Evolutionary conservation across 2,113 vertebrate genomes (phyloP), one percentile per base, ranked within the genome.

Genomic region (Empidonax traillii): DNA sequence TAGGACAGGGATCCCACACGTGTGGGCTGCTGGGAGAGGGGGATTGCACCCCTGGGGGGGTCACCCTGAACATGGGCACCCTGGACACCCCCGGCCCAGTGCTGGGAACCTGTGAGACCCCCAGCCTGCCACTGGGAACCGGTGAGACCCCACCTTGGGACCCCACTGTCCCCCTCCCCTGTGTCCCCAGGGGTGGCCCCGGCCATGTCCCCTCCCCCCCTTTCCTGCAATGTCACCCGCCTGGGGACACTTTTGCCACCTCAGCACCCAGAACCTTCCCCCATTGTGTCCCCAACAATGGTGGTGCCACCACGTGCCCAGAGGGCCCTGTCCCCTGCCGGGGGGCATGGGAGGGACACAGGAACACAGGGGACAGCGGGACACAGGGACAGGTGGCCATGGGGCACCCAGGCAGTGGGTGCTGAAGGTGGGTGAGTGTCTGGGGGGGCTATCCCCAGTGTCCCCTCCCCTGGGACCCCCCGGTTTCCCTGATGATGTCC

Each of bases 261-360:
- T 85, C 84, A 87, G 90, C 90, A 35, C 61, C 90, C 72, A 59
- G 85, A 89, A 44, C 91, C 47, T 93, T 93, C 86, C 35, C 20
- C 4, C 67, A 11, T 79, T 89, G 91, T 93, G 80, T 69, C 76
- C 46, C 49, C 23, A 19, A 90, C 83, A 94, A 94, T 52, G 75
- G 49, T 53, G 39, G 44, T 2, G 53, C 41, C 80, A 59, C 56
- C 53, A 35, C 82, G 61, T 41, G 71, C 21, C 46, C 39, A 17
- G 7, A 39, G 52, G 71, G 71, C 52, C 65, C 51, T 55, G 69
- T n/a, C 37, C 51, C 51, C 51, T n/a, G 30, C 23, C 4, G 27
- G 15, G 44, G 58, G 66, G 46, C 77, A 20, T 30, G 30, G 58
- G 16, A 18, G 22, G 16, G 44, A 44, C 63, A 46, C 10, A n/a